Conservation (phyloP, 2,113 vertebrate species). For the Sisor rabdophorus region DNA sequence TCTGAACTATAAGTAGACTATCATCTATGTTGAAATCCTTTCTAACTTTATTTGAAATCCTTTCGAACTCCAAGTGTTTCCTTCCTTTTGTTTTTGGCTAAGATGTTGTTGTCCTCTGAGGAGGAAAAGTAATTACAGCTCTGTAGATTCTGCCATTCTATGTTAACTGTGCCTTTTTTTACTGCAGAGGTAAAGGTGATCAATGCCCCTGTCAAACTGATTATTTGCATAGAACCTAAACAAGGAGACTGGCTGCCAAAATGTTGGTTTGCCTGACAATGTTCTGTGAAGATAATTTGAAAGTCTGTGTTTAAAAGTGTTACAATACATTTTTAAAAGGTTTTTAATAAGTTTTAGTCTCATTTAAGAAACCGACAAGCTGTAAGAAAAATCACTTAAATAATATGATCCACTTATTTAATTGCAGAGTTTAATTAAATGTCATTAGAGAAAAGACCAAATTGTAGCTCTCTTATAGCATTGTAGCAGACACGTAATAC, state of each 20-base stretch:
- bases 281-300: constrained; percentile 20
- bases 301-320: background rate
- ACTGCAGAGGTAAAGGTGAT: constrained; percentile 58
- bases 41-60: constrained; percentile 58
- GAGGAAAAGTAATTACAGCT: constrained; percentile 69
- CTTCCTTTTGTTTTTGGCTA: constrained; percentile 62
- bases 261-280: constrained; percentile 50
- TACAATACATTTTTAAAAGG: background rate
- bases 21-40: constrained; percentile 59
- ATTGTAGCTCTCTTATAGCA: background rate
- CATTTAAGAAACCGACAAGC: background rate
- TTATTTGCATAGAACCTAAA: constrained; percentile 62
- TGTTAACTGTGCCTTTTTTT: constrained; percentile 36
- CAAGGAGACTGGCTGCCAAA: constrained; percentile 51
- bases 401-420: background rate
- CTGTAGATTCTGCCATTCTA: constrained; percentile 39
- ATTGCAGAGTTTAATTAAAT: background rate
- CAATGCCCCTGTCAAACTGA: constrained; percentile 62
- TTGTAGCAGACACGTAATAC: background rate
- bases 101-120: constrained; percentile 66
- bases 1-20: constrained; percentile 67
- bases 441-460: background rate
- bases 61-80: constrained; percentile 62
- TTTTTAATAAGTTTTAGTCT: too few species aligned
- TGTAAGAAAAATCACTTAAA: background rate